Base-by-base conservation (phyloP, 2,888 invertebrate genomes). In the Drosophila phalerata region DNA sequence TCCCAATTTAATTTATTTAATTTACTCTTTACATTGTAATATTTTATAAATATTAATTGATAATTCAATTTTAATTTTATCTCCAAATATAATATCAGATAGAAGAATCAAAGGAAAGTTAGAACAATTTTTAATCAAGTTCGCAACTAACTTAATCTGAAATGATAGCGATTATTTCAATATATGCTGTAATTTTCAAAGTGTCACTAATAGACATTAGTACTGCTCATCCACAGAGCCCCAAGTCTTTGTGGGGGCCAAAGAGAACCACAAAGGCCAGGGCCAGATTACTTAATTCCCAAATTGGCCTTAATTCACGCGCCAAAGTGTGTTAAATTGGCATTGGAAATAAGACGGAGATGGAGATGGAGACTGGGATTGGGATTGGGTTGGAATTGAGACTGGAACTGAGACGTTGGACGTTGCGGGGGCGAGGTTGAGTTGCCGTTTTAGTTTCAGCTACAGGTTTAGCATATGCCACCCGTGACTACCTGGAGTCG, bases 251-350 rank as follows among this genome's bases (percentile, higher is more conserved):
- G 42, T 49, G 51, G 61, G 30, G 42, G 38, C 37, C n/a, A 37
- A 48, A 48, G 45, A 17, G 25, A 49, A 40, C 48, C 37, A 45
- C 61, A 55, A 72, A 81, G 78, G 60, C 64, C 69, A 77, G 75
- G 76, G 70, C 82, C 79, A 75, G 88, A 90, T 90, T 91, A 89
- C 90, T 91, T 90, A 91, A 90, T 91, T 91, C 82, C 88, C 74
- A 91, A 91, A 91, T 90, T 89, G 89, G 89, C 80, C 89, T 80
- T 90, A 90, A 90, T 91, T 90, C 90, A 90, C 90, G 91, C 90
- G 90, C 90, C 88, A 91, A 85, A 90, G 90, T 90, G 90, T 91
- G 91, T 89, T 90, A 90, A 90, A 90, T 90, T 90, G 90, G 80
- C 88, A 73, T 51, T 73, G 71, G 43, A 47, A 40, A 47, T 42